phyloP scores from a whole-genome alignment of 2,113 vertebrate genomes.

The Passerina amoena region DNA sequence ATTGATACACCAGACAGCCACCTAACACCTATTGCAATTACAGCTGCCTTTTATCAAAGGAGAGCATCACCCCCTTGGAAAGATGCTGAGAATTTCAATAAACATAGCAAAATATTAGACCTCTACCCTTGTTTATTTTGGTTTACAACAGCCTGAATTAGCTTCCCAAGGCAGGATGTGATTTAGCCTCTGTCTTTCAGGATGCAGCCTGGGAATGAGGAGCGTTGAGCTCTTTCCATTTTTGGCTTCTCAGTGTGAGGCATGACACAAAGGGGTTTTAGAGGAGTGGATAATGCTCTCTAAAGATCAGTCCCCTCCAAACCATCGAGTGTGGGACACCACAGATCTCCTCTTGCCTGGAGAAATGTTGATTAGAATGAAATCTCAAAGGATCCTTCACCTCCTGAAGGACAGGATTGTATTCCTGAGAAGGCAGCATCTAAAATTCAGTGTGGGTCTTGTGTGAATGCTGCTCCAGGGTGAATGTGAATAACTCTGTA shows the following conservation, averaged over 20 bases:
- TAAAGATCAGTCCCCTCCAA: background rate
- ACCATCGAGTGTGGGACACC: background rate
- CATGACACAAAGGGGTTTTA: background rate
- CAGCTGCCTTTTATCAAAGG: background rate
- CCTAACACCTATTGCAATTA: constrained; percentile 13
- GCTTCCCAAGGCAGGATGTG: background rate
- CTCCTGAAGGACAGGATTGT: background rate
- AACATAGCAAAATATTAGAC: background rate
- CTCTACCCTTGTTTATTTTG: background rate
- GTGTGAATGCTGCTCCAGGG: background rate
- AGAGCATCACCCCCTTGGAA: background rate
- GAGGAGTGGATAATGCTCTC: background rate
- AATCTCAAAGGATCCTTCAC: background rate
- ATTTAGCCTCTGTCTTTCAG: background rate
- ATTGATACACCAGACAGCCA: background rate
- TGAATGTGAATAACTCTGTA: background rate
- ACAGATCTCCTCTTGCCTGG: background rate
- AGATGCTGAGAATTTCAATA: background rate
- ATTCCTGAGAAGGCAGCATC: background rate
- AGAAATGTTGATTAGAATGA: background rate
- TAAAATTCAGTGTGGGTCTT: background rate
- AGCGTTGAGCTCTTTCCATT: background rate
- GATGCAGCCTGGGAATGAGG: background rate
- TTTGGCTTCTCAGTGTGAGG: background rate
- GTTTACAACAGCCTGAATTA: background rate